Base-by-base conservation (phyloP, 2,888 invertebrate genomes). In the Malachius bipustulatus region DNA sequence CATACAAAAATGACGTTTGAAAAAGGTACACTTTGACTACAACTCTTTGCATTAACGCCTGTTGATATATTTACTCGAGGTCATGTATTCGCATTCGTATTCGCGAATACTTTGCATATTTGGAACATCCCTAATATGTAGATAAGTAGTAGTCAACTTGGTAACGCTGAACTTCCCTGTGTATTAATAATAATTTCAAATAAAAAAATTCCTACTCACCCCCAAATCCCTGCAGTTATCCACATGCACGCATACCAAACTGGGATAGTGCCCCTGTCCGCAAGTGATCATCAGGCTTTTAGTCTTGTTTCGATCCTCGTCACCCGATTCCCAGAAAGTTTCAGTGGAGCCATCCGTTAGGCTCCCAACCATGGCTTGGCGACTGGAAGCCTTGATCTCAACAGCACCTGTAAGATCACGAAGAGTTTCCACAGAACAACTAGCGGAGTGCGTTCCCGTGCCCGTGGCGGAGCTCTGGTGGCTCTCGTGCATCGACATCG, bases 281-380 rank as follows among this genome's bases (percentile, higher is more conserved):
- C 74, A 75, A 12, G 84, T 66, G n/a, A 60, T 29, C 35, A 82
- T 84, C 15, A 91, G 73, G 51, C 79, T 79, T 63, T 94, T 93
- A 14, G 87, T 80, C 59, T 90, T 89, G 59, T 90, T 91, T 37
- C 85, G 71, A 63, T 97, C 96, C 55, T 96, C 96, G 52, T 96
- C 96, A 1, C 93, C 94, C 24, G 93, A 93, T 64, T 97, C 97
- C 97, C 97, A 97, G 64, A 97, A 97, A 0, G 97, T 97, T 60
- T 97, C 97, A 0, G 94, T 93, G 3, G 90, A 90, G 51, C 83
- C 84, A 58, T 97, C 97, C 0, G 82, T 84, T 10, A 97, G 69
- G 45, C 91, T 90, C 2, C 82, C 84, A 3, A 89, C 79, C 89
- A 97, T 91, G 4, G 90, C 93, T 52, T 83, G 88, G 1, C 96